Evolutionary conservation across 2,113 vertebrate genomes (phyloP).

Genomic region (Cynocephalus volans): DNA sequence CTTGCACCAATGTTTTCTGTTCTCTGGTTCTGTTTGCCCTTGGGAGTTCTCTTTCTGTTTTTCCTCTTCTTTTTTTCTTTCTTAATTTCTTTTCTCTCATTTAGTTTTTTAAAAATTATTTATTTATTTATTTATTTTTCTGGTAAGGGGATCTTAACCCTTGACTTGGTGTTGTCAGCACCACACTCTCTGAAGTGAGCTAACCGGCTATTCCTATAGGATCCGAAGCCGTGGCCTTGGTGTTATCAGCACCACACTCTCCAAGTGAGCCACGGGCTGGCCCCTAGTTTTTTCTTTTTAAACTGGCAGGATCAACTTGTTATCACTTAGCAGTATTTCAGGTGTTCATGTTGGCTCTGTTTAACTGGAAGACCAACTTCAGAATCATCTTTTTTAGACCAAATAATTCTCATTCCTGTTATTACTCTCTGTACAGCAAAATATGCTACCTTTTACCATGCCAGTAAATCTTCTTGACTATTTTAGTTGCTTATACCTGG

Average conservation of each 20-base stretch:
- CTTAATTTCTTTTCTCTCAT: not conserved
- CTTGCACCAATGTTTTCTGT: not conserved
- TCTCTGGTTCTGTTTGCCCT: not conserved
- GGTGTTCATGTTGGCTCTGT: not conserved
- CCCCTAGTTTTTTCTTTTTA: no score
- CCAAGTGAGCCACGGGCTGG: no score
- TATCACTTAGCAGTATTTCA: slow-evolving; percentile 12
- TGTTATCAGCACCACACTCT: no score
- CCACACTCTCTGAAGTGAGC: no score
- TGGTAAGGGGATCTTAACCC: no score
- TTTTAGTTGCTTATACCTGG: slow-evolving; percentile 31
- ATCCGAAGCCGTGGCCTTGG: no score
- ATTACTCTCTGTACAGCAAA: not conserved
- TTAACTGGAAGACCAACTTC: slow-evolving; percentile 32
- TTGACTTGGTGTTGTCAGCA: no score
- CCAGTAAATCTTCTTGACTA: not conserved
- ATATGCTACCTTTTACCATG: not conserved
- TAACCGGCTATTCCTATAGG: no score
- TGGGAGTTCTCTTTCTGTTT: not conserved
- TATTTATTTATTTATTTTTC: no score
- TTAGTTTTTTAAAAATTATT: not conserved
- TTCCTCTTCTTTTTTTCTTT: not conserved
- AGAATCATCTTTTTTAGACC: slow-evolving; percentile 42
- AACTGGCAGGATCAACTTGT: no score
- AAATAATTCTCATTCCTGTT: not conserved